A percentile compares a stretch with the other conserved stretches of the same genome.
phyloP scores from a whole-genome alignment of 2,113 vertebrate genomes.

The Sakesphorus luctuosus region DNA sequence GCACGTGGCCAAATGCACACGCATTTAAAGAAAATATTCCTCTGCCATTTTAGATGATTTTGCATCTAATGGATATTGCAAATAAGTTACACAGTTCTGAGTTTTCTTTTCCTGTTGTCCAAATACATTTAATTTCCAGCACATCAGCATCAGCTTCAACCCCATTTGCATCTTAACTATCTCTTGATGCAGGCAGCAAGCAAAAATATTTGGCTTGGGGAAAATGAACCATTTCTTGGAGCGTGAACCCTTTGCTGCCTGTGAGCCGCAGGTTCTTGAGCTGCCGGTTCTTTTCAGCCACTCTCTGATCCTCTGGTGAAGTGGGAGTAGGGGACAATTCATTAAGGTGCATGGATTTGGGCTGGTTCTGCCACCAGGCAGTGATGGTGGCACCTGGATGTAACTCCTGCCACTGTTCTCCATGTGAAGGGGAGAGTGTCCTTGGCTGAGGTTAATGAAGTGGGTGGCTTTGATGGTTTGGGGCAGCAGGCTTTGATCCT shows the following conservation, averaged over 20 bases:
- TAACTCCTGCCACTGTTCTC: background rate
- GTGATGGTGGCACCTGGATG: background rate
- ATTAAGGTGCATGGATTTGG: rapidly evolving
- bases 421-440: background rate
- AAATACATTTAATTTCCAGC: background rate
- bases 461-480: background rate
- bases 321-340: background rate
- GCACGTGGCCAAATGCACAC: background rate
- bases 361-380: background rate
- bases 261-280: rapidly evolving
- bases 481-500: background rate
- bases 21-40: background rate
- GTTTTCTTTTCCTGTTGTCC: background rate
- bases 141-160: background rate
- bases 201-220: background rate
- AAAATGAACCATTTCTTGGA: background rate
- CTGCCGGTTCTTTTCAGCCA: background rate
- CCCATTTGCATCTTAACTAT: rapidly evolving
- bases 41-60: background rate
- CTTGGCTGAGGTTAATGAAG: background rate
- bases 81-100: background rate
- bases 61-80: background rate
- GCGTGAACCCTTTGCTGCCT: background rate
- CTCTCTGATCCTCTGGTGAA: background rate
- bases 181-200: background rate